A percentile compares a stretch with the other conserved stretches of the same genome.
phyloP scores from a whole-genome alignment of 2,888 invertebrate species.

The Ophion ellenae region DNA sequence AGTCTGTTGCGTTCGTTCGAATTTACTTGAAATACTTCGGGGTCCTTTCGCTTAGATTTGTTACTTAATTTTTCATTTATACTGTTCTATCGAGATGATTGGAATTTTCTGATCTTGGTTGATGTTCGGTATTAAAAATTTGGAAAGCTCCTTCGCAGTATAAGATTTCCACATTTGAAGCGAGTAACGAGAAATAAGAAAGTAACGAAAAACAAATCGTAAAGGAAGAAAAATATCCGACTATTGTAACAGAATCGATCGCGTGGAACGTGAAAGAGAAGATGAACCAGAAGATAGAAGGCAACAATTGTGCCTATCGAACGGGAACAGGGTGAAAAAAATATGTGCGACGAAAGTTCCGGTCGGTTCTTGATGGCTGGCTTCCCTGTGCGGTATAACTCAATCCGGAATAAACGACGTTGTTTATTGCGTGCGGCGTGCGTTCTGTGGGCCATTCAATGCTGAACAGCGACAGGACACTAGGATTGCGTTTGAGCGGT shows the following conservation, averaged over 20 bases:
- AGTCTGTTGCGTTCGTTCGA: too few relatives aligned
- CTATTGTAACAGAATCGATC: background rate
- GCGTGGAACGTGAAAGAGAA: background rate
- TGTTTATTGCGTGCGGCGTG: conserved; percentile 3
- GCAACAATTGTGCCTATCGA: conserved; percentile 23
- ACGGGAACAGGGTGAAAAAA: conserved; percentile 18
- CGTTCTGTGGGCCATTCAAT: conserved; percentile 40
- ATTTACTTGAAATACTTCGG: too few relatives aligned
- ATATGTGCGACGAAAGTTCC: conserved; percentile 64
- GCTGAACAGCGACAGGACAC: conserved; percentile 21
- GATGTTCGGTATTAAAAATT: too few relatives aligned
- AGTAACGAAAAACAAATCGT: too few relatives aligned
- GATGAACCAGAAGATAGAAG: background rate
- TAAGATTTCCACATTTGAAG: too few relatives aligned
- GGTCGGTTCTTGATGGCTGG: conserved; percentile 58
- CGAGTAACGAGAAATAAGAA: too few relatives aligned
- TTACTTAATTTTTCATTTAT: too few relatives aligned
- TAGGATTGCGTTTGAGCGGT: conserved; percentile 4
- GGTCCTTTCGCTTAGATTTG: too few relatives aligned
- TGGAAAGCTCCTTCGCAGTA: too few relatives aligned
- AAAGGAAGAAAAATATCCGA: too few relatives aligned
- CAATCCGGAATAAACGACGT: conserved; percentile 30
- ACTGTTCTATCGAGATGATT: too few relatives aligned
- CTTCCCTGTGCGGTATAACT: conserved; percentile 61
- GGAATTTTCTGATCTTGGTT: background rate